Evolutionary conservation across 2,888 invertebrate species (phyloP).

Genomic region (Lottia gigantea): DNA sequence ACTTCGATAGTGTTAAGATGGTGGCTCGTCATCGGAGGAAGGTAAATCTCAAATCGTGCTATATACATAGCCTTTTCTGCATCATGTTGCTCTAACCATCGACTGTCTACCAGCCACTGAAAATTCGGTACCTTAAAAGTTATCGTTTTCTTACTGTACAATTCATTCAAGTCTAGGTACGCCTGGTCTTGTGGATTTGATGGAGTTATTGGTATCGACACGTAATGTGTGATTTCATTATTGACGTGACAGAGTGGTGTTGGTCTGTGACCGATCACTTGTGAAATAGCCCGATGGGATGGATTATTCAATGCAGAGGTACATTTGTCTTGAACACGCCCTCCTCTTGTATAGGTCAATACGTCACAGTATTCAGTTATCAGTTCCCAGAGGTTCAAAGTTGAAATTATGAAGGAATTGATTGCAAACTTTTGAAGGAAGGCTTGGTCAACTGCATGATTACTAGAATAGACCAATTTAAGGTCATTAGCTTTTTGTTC

Average conservation of each 20-base stretch:
- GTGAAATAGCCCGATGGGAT: background rate
- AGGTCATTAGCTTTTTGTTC: background rate
- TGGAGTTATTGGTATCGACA: background rate
- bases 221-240: background rate
- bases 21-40: background rate
- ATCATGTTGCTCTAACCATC: background rate
- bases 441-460: background rate
- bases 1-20: background rate
- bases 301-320: background rate
- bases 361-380: background rate
- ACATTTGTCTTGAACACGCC: background rate
- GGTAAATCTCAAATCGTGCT: background rate
- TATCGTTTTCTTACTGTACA: background rate
- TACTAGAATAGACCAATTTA: background rate
- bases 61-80: background rate
- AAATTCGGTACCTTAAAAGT: background rate
- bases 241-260: background rate
- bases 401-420: background rate
- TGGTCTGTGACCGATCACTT: background rate
- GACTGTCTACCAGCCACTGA: background rate
- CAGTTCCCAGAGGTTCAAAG: background rate
- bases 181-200: background rate
- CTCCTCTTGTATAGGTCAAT: background rate
- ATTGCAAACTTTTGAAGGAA: background rate
- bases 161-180: background rate